Conservation (phyloP, 2,797 vertebrate species). For the Euphonia xanthogaster region DNA sequence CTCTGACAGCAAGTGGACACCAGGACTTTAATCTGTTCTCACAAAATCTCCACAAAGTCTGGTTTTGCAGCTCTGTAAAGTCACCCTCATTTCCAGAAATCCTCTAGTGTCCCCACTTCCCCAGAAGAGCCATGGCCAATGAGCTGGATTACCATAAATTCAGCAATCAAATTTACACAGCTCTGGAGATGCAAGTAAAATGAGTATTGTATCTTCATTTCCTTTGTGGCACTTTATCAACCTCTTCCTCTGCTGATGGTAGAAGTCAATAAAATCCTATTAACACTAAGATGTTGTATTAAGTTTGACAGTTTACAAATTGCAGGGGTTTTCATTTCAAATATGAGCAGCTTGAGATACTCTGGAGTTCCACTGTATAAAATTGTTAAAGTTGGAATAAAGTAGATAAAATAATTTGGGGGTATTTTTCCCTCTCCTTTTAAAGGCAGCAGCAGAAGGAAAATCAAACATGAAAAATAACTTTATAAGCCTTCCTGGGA, state of each 20-base stretch:
- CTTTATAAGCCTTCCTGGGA: not conserved
- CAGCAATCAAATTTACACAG: constrained; percentile 14
- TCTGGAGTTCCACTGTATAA: not conserved
- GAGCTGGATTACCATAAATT: constrained; percentile 31
- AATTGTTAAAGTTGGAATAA: constrained; percentile 20
- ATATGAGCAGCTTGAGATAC: not conserved
- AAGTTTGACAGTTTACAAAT: constrained; percentile 66
- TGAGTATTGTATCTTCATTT: constrained; percentile 48
- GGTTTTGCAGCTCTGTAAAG: not conserved
- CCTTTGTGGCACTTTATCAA: constrained; percentile 41
- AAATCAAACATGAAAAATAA: not conserved
- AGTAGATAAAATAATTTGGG: not conserved
- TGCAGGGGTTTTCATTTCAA: constrained; percentile 54
- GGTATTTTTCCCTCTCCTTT: not conserved
- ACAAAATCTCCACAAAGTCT: not conserved
- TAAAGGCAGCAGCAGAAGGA: not conserved
- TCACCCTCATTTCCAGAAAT: not conserved
- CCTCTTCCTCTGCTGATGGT: constrained; percentile 47
- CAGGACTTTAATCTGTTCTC: not conserved
- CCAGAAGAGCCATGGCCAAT: not conserved
- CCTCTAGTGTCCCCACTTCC: not conserved
- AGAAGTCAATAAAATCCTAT: constrained; percentile 64
- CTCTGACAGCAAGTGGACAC: not conserved
- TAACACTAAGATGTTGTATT: constrained; percentile 54
- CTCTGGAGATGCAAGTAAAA: constrained; percentile 40